A percentile compares a stretch with the other conserved stretches of the same genome.
Conservation (phyloP, 2,113 vertebrate genomes). For the Tragelaphus imberbis region DNA sequence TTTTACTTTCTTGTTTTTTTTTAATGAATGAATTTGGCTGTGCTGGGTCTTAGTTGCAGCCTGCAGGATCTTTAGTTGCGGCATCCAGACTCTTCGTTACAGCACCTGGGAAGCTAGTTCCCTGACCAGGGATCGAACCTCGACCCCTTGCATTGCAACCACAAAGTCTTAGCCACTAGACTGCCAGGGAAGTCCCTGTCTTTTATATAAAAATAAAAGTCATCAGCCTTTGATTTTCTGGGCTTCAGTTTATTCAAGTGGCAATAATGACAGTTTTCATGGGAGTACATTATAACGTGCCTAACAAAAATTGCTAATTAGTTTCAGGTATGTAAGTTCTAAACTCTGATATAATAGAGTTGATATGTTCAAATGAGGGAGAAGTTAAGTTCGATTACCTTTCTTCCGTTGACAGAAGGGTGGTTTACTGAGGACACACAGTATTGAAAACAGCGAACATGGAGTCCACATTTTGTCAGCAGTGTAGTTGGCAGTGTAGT, state of each 20-base stretch:
- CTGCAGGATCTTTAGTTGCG: not conserved
- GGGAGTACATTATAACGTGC: not conserved
- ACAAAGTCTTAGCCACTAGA: not conserved
- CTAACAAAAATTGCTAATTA: not conserved
- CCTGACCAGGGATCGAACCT: not conserved
- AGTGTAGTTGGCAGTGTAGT: conserved; percentile 17
- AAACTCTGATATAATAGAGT: not conserved
- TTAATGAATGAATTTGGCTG: not conserved
- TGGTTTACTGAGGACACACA: not conserved
- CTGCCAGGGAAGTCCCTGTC: not conserved
- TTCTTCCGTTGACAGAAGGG: not conserved
- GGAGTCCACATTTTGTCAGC: not conserved
- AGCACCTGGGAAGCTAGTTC: not conserved
- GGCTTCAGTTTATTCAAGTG: conserved; percentile 10
- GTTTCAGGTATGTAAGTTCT: not conserved
- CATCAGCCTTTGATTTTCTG: conserved; percentile 17
- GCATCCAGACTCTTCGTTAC: not conserved
- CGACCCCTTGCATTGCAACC: not conserved
- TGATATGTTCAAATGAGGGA: not conserved
- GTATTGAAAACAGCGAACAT: not conserved
- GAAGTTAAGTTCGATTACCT: not conserved
- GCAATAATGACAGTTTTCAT: conserved; percentile 6
- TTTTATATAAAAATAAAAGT: not conserved
- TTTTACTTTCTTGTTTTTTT: conserved; percentile 41
- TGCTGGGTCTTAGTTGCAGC: not conserved